Base-by-base conservation (phyloP, 2,888 invertebrate species). In the Spilosoma lubricipeda region DNA sequence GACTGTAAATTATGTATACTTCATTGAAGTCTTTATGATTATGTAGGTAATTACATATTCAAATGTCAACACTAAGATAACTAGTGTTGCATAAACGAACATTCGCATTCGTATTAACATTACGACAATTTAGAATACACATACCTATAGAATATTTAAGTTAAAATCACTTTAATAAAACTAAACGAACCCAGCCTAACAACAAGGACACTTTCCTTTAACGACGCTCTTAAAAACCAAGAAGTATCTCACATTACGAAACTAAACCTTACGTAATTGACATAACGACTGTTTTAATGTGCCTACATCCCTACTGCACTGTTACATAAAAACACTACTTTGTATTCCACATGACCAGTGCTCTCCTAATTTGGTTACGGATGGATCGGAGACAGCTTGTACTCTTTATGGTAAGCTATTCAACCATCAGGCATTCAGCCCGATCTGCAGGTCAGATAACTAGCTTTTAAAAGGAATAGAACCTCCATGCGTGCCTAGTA, bases 361-460 rank as follows among this genome's bases (percentile, higher is more conserved):
- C 81, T 85, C 77, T 83, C 90, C 92, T 86, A 89, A 90, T 90
- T 91, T 87, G 90, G 91, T 77, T 75, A 77, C 80, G 76, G 79
- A 84, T 83, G 85, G 83, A 81, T 82, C 76, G 77, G 68, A 80
- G 78, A 77, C 83, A 80, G 73, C 68, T 71, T 77, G 70, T 72
- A 63, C 80, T 76, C 64, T 75, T 74, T 81, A 85, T 56, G 83
- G 85, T 70, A 71, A 69, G 82, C 78, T 82, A 73, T 76, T 73
- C 73, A 76, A 42, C 18, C 68, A 76, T 68, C 76, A 73, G 42
- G 30, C 68, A 73, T 71, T 45, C 67, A 75, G 67, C 3, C 56
- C 68, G 77, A 80, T 79, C 78, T 82, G 77, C 73, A 74, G 76
- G 70, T 33, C 45, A 78, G 78, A 85, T 79, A 76, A 79, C 74